Conservation (phyloP, 1,140 invertebrate genomes). For the Chironomus tepperi region DNA sequence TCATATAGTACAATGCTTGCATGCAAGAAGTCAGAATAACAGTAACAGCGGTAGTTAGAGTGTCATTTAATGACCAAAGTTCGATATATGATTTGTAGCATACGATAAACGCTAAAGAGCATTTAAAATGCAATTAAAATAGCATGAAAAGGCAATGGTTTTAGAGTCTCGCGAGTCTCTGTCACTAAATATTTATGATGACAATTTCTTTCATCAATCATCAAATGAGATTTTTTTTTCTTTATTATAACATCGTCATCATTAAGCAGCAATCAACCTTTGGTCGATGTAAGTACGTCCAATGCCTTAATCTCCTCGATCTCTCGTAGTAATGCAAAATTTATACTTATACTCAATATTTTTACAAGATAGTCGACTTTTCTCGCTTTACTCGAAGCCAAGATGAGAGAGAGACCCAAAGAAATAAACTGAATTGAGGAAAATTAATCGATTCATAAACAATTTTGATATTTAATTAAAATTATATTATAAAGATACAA, state of each 20-base stretch:
- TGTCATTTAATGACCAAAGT: slow-evolving; percentile 20
- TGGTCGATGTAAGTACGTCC: no score
- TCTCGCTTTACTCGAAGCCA: no score
- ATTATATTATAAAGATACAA: slow-evolving; percentile 3
- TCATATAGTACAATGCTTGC: not conserved
- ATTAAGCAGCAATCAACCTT: no score
- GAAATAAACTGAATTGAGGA: not conserved
- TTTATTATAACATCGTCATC: no score
- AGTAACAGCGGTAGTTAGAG: not conserved
- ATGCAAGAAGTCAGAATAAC: not conserved
- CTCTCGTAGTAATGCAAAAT: no score
- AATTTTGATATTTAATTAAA: slow-evolving; percentile 24
- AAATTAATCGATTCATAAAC: slow-evolving; percentile 22
- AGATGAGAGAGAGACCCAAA: no score
- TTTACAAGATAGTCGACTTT: no score
- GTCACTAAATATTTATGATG: not conserved
- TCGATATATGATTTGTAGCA: not conserved
- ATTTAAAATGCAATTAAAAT: slow-evolving; percentile 20
- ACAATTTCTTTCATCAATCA: not conserved
- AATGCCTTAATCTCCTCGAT: no score
- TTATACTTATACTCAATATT: no score
- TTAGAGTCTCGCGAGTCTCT: no score
- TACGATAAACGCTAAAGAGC: not conserved
- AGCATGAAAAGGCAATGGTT: not conserved
- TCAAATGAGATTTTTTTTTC: no score